Conservation (phyloP, 2,797 vertebrate species). For the Poeciliopsis infans region DNA sequence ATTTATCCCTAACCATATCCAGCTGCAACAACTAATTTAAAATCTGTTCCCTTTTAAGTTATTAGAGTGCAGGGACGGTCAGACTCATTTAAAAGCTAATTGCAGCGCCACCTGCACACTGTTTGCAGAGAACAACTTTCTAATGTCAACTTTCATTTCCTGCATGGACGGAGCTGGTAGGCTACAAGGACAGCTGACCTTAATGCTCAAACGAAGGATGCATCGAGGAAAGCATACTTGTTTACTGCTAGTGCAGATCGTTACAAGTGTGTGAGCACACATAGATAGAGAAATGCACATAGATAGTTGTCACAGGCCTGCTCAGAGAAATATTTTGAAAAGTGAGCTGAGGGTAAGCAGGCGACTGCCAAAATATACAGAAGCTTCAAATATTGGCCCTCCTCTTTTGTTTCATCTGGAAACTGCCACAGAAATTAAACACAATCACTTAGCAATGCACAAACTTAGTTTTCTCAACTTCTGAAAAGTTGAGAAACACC, state of each 20-base stretch:
- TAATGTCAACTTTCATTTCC: conserved; percentile 66
- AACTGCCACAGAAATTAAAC: neutral
- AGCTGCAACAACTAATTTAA: conserved; percentile 43
- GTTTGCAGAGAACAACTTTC: conserved; percentile 49
- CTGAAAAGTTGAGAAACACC: neutral
- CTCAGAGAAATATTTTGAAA: conserved; percentile 62
- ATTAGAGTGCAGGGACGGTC: conserved; percentile 45
- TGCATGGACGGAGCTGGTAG: conserved; percentile 32
- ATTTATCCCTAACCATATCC: no score
- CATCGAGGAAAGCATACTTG: conserved; percentile 34
- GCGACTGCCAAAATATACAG: conserved; percentile 39
- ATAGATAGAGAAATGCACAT: conserved; percentile 50
- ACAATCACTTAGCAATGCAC: neutral
- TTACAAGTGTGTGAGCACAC: conserved; percentile 58
- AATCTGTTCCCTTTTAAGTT: conserved; percentile 51
- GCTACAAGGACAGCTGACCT: conserved; percentile 60
- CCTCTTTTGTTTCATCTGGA: conserved; percentile 15
- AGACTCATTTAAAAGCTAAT: conserved; percentile 58
- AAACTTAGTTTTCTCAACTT: neutral
- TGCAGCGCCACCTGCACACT: conserved; percentile 54
- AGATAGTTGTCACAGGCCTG: conserved; percentile 24
- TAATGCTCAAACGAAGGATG: conserved; percentile 50
- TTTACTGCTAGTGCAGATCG: conserved; percentile 45
- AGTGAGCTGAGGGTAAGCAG: conserved; percentile 32
- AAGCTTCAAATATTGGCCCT: neutral